Conservation (phyloP, 2,797 vertebrate species). For the Cryptoblepharus egeriae region DNA sequence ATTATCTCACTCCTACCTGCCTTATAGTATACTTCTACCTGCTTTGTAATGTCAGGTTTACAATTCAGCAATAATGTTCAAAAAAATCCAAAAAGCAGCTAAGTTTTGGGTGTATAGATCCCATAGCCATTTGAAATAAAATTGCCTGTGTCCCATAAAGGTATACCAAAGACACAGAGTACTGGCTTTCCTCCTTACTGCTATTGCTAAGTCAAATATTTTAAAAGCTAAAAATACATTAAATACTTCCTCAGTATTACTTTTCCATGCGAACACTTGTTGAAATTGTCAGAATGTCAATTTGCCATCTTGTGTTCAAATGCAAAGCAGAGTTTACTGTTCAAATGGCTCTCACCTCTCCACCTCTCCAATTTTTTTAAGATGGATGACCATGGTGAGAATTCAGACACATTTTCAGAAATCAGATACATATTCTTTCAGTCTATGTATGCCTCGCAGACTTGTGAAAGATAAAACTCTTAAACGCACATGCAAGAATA, state of each 20-base stretch:
- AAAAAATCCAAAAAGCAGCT: background rate
- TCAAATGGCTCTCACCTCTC: background rate
- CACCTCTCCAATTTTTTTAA: background rate
- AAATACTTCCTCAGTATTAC: background rate
- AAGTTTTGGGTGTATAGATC: background rate
- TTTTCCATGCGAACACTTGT: conserved; percentile 26
- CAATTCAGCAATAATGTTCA: background rate
- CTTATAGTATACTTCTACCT: background rate
- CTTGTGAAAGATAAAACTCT: conserved; percentile 2
- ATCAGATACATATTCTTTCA: background rate
- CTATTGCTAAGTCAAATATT: conserved; percentile 7
- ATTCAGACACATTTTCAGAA: background rate
- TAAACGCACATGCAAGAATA: background rate
- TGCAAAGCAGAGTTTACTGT: conserved; percentile 5
- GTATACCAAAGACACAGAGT: background rate
- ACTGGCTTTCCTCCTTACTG: background rate
- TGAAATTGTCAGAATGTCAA: conserved; percentile 1
- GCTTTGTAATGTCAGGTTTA: background rate
- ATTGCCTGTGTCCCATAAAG: background rate
- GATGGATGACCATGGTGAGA: background rate
- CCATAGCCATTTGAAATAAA: background rate
- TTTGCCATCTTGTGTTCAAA: conserved; percentile 26
- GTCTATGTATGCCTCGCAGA: background rate
- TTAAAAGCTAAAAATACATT: background rate
- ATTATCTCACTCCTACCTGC: background rate